Evolutionary conservation across 2,888 invertebrate genomes (phyloP), one percentile per base, ranked within the genome.

Genomic region (Apamea epomidion): DNA sequence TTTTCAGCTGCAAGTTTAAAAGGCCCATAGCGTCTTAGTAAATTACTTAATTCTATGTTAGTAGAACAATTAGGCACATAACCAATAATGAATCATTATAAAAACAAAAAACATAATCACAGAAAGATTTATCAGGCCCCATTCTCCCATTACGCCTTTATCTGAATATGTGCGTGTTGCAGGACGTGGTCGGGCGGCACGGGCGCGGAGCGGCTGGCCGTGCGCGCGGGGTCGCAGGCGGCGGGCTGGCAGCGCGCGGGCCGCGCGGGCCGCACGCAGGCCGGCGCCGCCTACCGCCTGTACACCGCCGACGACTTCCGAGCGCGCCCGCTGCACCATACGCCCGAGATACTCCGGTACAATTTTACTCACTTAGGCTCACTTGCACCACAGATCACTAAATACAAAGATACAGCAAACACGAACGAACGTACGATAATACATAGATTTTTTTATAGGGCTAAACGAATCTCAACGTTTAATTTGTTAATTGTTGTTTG

Each of bases 191-290:
- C 98, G 92, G 98, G 98, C 0, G 96, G 97, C 42, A 98, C 98
- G 42, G 99, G 99, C 8, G 97, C 99, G 85, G 99, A 99, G 94
- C 96, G 98, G 48, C 96, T 99, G 81, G 98, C 98, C 92, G 98
- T 99, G 58, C 98, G 98, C 84, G 97, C 98, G 90, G 98, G 99
- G 90, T 99, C 99, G 37, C 98, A 99, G 95, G 99, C 99, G 58
- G 99, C 99, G 95, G 98, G 99, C 21, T 98, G 98, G 98, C 99
- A 99, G 96, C 97, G 99, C 87, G 98, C 99, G 21, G 99, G 99
- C 0, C 97, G 99, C 88, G 99, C 99, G 21, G 99, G 99, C 37
- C 98, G 99, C 81, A 99, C 99, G 92, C 97, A 98, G 6, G 97
- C 98, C 80, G 99, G 99, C 60, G 97, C 97, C 88, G 99, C 99